phyloP scores from a whole-genome alignment of 2,797 vertebrate genomes.

The Gobio occitaniae region DNA sequence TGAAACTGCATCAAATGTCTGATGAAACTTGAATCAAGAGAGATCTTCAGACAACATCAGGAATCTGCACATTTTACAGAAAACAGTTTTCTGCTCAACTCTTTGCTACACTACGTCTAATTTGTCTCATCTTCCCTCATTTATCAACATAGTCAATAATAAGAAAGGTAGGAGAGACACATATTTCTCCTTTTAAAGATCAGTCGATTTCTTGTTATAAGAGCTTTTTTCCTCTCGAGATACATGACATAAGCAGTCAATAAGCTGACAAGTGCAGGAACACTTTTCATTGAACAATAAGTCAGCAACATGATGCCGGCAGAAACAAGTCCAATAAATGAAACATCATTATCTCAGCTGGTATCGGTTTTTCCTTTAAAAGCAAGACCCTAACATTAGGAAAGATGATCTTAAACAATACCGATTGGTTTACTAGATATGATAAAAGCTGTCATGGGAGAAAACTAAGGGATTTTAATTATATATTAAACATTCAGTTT shows the following conservation, averaged over 20 bases:
- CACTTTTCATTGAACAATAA: conserved; percentile 41
- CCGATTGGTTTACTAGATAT: not conserved
- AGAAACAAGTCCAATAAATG: conserved; percentile 21
- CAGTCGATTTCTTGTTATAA: conserved; percentile 40
- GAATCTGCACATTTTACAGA: conserved; percentile 4
- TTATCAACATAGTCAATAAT: conserved; percentile 50
- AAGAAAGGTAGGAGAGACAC: conserved; percentile 8
- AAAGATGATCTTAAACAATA: not conserved
- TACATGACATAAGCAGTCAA: conserved; percentile 39
- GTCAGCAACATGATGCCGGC: conserved; percentile 5
- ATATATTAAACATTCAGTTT: not conserved
- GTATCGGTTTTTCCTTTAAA: not conserved
- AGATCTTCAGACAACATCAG: conserved; percentile 9
- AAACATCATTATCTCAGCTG: conserved; percentile 14
- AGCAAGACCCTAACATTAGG: not conserved
- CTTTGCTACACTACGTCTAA: not conserved
- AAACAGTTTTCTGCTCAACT: not conserved
- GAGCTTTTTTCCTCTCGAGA: conserved; percentile 40
- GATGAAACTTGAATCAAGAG: not conserved
- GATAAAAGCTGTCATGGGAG: not conserved
- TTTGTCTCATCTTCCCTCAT: conserved; percentile 9
- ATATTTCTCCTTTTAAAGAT: conserved; percentile 39
- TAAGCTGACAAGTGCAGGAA: conserved; percentile 30
- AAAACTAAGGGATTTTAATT: not conserved
- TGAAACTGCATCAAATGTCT: no score